These are phyloP conservation scores for Tupaia chinensis DNA, from an alignment of 2,113 vertebrate species.

Conservation along the genomic window DNA sequence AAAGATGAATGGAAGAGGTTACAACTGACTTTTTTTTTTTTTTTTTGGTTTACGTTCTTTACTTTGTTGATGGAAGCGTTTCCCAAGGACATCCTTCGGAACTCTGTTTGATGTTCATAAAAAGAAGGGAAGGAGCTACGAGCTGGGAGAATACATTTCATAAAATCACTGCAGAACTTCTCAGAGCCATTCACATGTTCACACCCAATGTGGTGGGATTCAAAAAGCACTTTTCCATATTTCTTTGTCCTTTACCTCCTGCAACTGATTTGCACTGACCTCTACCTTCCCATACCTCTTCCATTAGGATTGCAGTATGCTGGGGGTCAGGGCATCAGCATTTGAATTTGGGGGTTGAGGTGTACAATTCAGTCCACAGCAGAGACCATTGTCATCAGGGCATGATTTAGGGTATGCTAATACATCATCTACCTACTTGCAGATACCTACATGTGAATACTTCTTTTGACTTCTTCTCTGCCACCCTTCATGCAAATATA, in stretches of 20 bases:
- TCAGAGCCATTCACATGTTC: neutral
- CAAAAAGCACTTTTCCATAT: neutral
- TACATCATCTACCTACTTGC: neutral
- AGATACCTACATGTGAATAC: neutral
- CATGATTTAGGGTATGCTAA: neutral
- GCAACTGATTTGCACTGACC: neutral
- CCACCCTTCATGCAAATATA: neutral
- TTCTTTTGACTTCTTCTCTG: neutral
- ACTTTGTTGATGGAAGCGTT: neutral
- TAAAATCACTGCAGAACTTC: constrained; percentile 8
- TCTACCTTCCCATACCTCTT: neutral
- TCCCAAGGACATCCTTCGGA: constrained; percentile 22
- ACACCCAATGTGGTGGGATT: neutral
- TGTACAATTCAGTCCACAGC: neutral
- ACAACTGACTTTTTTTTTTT: too few species aligned
- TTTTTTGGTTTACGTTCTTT: neutral
- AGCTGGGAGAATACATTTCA: neutral
- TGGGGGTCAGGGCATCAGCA: neutral
- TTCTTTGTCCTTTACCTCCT: neutral
- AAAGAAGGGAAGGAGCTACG: neutral
- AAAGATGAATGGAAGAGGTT: neutral
- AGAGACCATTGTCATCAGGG: neutral
- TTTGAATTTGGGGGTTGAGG: neutral
- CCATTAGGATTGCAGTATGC: neutral
- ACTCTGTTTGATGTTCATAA: neutral